Percentiles rank a stretch among this genome's conserved stretches.
Evolutionary conservation across 2,797 vertebrate species (phyloP).

Genomic region (Crocodylus rhombifer): DNA sequence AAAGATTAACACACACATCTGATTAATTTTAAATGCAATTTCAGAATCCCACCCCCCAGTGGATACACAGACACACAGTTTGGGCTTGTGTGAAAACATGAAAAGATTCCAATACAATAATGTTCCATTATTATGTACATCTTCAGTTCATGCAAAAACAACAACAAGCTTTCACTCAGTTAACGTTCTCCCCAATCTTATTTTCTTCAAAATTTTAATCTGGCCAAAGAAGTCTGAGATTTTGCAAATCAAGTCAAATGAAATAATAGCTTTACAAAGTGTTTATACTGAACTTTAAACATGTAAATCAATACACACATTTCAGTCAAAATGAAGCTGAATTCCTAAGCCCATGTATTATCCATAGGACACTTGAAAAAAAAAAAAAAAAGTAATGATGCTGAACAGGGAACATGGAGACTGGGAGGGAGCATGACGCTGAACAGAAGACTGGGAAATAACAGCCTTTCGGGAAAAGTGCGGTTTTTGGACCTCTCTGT

Average conservation of each 20-base stretch:
- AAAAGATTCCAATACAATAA: background rate
- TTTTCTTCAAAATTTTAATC: background rate
- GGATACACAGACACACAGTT: background rate
- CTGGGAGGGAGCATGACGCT: background rate
- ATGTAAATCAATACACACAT: background rate
- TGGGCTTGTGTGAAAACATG: background rate
- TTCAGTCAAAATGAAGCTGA: background rate
- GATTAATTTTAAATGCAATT: background rate
- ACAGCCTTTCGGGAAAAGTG: fast-evolving
- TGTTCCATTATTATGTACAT: too few species aligned
- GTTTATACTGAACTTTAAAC: background rate
- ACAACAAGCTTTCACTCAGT: background rate
- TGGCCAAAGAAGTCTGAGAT: background rate
- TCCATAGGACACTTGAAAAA: background rate
- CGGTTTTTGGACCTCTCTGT: background rate
- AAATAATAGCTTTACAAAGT: background rate
- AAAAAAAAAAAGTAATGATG: background rate
- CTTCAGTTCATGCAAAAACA: background rate
- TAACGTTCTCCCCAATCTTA: too few species aligned
- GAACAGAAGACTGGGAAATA: background rate
- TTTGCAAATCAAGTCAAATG: background rate
- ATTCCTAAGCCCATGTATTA: background rate
- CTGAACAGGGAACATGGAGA: background rate
- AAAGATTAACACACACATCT: background rate
- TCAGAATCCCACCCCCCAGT: background rate